Base-by-base conservation (phyloP, 2,113 vertebrate species). In the Odocoileus hemionus region DNA sequence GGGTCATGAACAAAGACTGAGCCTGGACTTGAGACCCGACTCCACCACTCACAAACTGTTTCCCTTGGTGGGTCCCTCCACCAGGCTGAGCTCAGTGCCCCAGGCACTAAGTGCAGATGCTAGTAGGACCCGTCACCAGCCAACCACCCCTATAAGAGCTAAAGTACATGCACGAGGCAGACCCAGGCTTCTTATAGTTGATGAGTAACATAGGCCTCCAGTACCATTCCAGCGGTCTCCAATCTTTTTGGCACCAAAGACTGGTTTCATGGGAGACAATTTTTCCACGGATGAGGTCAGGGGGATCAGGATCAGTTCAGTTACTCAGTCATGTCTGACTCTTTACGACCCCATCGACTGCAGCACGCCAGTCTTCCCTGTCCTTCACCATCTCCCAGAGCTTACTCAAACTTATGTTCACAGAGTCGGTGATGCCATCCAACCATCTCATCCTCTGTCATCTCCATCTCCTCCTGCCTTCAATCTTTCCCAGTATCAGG, bases 81-180 rank as follows among this genome's bases (percentile, higher is more conserved):
- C 30, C 74, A 76, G 2, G 36, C 25, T n/a, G 76, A 50, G 74
- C 60, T 57, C 39, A 7, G 12, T 7, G 30, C 80, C 57, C 26
- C 74, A 36, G 54, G 45, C n/a, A 9, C 1, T 64, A 54, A 76
- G 76, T 8, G 28, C 52, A 58, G 67, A 43, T 17, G 39, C 30
- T 19, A 58, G 78, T 26, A 26, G 23, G 52, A 55, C 82, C n/a
- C 11, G 0, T n/a, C 1, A 0, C 4, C 54, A 39, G 21, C 4
- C n/a, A 55, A 26, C 23, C 5, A 57, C 83, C 36, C 14, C 13
- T 23, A 0, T 26, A 14, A 55, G 45, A 1, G 14, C 57, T 14
- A 2, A 14, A 26, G 47, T 33, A 61, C 43, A 50, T 0, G 0
- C 57, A 33, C 25, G 14, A 76, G n/a, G 54, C 10, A 13, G 33